Conservation (phyloP, 2,797 vertebrate species). For the Ambastaia sidthimunki region DNA sequence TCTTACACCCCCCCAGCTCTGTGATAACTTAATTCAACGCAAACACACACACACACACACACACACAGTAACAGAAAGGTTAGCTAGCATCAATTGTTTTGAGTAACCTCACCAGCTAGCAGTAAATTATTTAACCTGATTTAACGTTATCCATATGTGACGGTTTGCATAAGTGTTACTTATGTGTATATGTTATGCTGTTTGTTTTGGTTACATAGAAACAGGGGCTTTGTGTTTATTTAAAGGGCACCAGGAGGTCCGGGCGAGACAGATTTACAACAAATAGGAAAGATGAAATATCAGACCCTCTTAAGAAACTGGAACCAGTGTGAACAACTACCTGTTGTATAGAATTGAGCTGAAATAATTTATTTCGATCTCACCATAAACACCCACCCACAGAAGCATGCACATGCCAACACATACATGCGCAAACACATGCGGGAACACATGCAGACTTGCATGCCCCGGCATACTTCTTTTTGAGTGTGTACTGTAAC, state of each 20-base stretch:
- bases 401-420: constrained; percentile 34
- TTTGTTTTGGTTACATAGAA: constrained; percentile 31
- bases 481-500: neutral
- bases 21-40: constrained; percentile 42
- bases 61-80: constrained; percentile 31
- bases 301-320: constrained; percentile 45
- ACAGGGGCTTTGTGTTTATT: constrained; percentile 44
- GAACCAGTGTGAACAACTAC: constrained; percentile 7
- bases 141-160: neutral
- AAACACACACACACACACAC: constrained; percentile 12
- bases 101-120: neutral
- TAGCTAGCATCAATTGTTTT: constrained; percentile 33
- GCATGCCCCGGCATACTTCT: neutral
- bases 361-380: constrained; percentile 48
- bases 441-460: neutral
- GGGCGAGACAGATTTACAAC: constrained; percentile 66
- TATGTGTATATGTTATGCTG: constrained; percentile 19
- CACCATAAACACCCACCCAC: constrained; percentile 44
- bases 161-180: constrained; percentile 12
- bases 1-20: constrained; percentile 32
- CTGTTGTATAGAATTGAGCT: neutral
- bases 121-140: neutral
- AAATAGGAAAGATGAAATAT: constrained; percentile 66
- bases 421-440: constrained; percentile 7
- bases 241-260: constrained; percentile 56